phyloP scores from a whole-genome alignment of 2,888 invertebrate species.

The Ectemnius cavifrons region DNA sequence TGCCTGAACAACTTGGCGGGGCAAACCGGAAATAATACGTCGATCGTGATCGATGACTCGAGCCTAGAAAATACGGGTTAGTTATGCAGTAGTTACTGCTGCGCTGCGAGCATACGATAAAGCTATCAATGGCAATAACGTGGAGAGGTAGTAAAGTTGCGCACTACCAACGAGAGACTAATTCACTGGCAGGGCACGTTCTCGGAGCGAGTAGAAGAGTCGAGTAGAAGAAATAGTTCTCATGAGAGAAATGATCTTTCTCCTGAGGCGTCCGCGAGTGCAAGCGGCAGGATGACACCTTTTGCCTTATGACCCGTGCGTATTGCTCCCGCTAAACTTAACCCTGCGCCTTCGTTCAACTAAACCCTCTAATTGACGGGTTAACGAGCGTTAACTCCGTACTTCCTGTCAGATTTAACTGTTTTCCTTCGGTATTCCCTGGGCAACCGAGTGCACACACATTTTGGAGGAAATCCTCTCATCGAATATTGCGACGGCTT shows the following conservation, averaged over 20 bases:
- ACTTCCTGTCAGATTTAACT: slow-evolving; percentile 77
- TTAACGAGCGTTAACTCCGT: slow-evolving; percentile 77
- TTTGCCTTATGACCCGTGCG: slow-evolving; percentile 71
- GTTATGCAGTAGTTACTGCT: no score
- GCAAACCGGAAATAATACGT: slow-evolving; percentile 20
- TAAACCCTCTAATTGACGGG: slow-evolving; percentile 75
- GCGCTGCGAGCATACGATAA: no score
- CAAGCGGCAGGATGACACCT: slow-evolving; percentile 68
- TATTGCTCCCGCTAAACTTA: slow-evolving; percentile 66
- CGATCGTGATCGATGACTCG: neutral
- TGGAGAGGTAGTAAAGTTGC: no score
- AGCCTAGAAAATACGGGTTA: no score
- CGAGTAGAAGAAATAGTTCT: no score
- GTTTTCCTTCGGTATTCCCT: slow-evolving; percentile 68
- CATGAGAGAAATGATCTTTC: slow-evolving; percentile 12
- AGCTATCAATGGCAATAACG: no score
- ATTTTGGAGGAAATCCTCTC: neutral
- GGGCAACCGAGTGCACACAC: slow-evolving; percentile 23
- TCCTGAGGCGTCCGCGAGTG: slow-evolving; percentile 11
- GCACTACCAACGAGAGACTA: no score
- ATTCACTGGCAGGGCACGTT: no score
- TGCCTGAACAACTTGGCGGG: neutral
- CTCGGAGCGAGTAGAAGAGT: no score
- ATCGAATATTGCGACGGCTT: no score
- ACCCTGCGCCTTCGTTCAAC: slow-evolving; percentile 66